These are phyloP conservation scores for Drosophila ogumai DNA, from an alignment of 1,140 invertebrate genomes.

Conservation along the genomic window DNA sequence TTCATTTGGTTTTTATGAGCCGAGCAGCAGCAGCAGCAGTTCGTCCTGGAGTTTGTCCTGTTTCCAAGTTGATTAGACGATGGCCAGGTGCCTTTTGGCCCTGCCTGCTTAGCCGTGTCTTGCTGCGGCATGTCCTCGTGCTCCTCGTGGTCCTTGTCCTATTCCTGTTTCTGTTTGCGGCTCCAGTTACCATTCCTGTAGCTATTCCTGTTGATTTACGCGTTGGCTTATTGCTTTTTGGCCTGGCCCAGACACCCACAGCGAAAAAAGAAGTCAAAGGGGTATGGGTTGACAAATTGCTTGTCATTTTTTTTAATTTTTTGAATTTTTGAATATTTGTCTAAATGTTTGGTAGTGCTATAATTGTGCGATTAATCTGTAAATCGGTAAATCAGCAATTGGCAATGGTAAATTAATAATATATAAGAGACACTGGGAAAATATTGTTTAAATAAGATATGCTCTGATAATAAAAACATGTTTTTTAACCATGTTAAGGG, in stretches of 20 bases:
- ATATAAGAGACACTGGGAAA: not conserved
- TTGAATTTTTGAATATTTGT: constrained; percentile 13
- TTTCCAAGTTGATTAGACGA: constrained; percentile 44
- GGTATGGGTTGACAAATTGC: constrained; percentile 52
- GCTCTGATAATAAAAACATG: not conserved
- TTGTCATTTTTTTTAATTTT: constrained; percentile 54
- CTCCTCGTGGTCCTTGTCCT: constrained; percentile 12
- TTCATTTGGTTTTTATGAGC: constrained; percentile 82
- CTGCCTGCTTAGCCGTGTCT: constrained; percentile 51
- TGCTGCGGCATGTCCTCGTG: constrained; percentile 71
- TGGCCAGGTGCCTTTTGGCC: constrained; percentile 26
- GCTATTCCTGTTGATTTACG: constrained; percentile 70
- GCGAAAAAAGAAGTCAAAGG: constrained; percentile 28
- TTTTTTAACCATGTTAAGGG: not conserved
- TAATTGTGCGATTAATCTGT: constrained; percentile 76
- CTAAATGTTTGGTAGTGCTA: constrained; percentile 65
- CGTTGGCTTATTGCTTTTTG: constrained; percentile 74
- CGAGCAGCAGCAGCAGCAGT: constrained; percentile 45
- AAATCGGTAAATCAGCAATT: constrained; percentile 75
- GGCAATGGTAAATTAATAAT: constrained; percentile 46
- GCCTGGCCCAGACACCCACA: constrained; percentile 41
- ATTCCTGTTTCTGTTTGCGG: constrained; percentile 2
- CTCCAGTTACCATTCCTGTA: constrained; percentile 8
- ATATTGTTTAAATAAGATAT: not conserved
- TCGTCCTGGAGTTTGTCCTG: constrained; percentile 58